phyloP scores from a whole-genome alignment of 1,140 invertebrate species.

The Venturia canescens region DNA sequence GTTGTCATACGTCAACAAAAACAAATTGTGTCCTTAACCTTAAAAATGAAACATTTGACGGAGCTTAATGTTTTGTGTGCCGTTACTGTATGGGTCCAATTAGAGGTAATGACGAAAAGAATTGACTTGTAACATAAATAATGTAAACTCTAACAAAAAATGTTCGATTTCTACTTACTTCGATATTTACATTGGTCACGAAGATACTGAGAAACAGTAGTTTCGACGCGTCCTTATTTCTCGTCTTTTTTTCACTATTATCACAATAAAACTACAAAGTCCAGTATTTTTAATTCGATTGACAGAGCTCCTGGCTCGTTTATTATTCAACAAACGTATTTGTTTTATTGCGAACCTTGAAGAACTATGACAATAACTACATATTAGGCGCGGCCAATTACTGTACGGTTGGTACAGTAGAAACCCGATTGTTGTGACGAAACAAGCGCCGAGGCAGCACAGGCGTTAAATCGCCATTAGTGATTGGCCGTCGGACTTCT shows the following conservation, averaged over 20 bases:
- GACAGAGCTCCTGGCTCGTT: background rate
- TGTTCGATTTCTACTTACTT: background rate
- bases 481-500: constrained; percentile 15
- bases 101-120: background rate
- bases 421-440: constrained; percentile 15
- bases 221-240: constrained; percentile 7
- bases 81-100: background rate
- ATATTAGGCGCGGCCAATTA: constrained; percentile 36
- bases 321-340: background rate
- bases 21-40: constrained; percentile 34
- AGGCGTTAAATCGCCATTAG: constrained; percentile 16
- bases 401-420: constrained; percentile 35
- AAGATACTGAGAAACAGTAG: constrained; percentile 18
- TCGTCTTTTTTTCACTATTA: background rate
- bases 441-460: background rate
- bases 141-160: background rate
- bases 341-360: background rate
- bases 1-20: constrained; percentile 45
- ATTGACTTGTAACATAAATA: background rate
- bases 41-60: background rate
- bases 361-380: constrained; percentile 41
- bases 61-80: background rate
- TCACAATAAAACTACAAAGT: background rate
- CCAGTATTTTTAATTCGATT: background rate
- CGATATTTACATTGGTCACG: constrained; percentile 37